Percentiles rank a stretch among this genome's conserved stretches.
Evolutionary conservation across 1,140 invertebrate species (phyloP).

Genomic region (Penaeus japonicus): DNA sequence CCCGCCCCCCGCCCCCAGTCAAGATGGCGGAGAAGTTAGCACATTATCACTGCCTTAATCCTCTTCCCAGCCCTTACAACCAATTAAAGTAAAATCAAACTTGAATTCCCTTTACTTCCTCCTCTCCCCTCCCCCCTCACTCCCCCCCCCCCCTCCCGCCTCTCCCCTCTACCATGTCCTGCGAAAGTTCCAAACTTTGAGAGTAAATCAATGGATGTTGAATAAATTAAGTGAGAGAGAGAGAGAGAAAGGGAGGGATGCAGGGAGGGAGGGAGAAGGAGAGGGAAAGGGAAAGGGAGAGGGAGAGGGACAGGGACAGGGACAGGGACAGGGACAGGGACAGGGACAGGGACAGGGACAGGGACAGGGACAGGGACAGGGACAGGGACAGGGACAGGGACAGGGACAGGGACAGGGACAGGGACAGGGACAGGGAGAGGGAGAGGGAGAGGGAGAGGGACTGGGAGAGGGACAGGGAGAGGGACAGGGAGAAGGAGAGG

Average conservation of each 20-base stretch:
- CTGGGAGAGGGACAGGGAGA: not conserved
- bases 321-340: not conserved
- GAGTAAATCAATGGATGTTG: constrained; percentile 26
- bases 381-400: not conserved
- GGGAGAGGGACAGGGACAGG: not conserved
- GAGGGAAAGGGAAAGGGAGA: not conserved
- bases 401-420: not conserved
- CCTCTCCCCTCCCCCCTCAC: no score
- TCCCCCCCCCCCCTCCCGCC: no score
- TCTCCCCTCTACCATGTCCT: not conserved
- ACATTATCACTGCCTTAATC: constrained; percentile 3
- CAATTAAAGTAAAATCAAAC: constrained; percentile 29
- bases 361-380: not conserved
- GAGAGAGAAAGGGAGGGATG: not conserved
- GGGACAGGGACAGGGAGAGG: not conserved
- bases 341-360: not conserved
- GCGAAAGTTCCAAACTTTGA: constrained; percentile 19
- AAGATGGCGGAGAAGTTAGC: constrained; percentile 7
- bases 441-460: not conserved
- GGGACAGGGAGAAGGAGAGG: not conserved
- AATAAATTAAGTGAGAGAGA: constrained; percentile 7
- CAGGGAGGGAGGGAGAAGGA: not conserved
- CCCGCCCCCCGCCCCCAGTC: not conserved
- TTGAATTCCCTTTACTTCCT: constrained; percentile 3
- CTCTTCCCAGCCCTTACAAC: constrained; percentile 11